Evolutionary conservation across 92 coral and sea anemone species (phyloP), one percentile per base, ranked within the genome.

Genomic region (Micromussa lordhowensis): DNA sequence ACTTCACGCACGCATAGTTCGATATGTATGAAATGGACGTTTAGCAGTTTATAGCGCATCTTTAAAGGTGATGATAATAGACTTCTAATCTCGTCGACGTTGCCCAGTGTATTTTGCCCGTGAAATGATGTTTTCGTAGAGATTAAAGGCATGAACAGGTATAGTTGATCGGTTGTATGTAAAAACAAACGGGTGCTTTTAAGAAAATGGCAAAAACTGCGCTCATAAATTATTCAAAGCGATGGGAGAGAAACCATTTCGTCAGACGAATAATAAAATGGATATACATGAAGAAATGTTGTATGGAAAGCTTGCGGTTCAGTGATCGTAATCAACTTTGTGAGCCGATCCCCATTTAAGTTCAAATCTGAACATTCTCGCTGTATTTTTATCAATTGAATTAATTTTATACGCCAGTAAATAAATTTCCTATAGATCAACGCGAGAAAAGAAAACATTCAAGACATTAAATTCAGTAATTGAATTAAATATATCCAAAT

Each of bases 151-250:
- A 57, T 0, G 72, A 75, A 38, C 88, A 74, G 88, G 88, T 84
- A 63, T 49, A 61, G 59, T 14, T 4, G 34, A 58, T 32, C 14
- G 9, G 31, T 57, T 61, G 48, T 34, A 51, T 71, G 35, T 32
- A 53, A 83, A 83, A 32, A 35, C 30, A 74, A 61, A 38, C 81
- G 80, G 81, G 80, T 84, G 53, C 57, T 73, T 51, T 73, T 5
- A 73, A 17, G 36, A 75, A 14, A 63, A 55, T 18, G 58, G 80
- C 81, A 15, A 73, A n/a, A 75, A 35, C 58, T 0, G 29, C 7
- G 38, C 17, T 84, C 38, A 38, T 84, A 40, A 84, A 84, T 84
- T 55, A 84, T 84, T 84, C 35, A 84, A 11, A 36, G 51, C 16
- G 79, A 75, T 36, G 53, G 26, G 77, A 75, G 21, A 53, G 69